These are phyloP conservation scores for Strigamia maritima DNA, from an alignment of 2,888 invertebrate species.

Conservation along the genomic window DNA sequence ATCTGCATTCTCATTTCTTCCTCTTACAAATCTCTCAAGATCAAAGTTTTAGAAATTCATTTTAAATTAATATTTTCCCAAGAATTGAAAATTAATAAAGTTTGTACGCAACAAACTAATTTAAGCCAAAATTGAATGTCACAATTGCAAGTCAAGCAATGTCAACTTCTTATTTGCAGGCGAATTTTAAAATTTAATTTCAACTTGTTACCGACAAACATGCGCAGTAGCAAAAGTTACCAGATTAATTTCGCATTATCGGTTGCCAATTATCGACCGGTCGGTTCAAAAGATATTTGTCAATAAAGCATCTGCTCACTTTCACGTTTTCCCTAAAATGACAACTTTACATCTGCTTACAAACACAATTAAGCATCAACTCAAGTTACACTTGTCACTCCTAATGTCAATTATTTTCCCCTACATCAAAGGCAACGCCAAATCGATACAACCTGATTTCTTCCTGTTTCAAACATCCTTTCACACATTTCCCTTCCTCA, in stretches of 20 bases:
- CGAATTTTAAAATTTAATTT: conserved; percentile 7
- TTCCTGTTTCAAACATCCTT: conserved; percentile 17
- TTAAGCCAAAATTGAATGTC: not conserved
- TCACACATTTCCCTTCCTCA: conserved; percentile 26
- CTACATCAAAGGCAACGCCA: conserved; percentile 31
- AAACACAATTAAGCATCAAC: conserved; percentile 16
- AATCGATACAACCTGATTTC: conserved; percentile 3
- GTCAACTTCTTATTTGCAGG: not conserved
- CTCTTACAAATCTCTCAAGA: conserved; percentile 9
- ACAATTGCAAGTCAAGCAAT: not conserved
- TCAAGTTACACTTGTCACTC: conserved; percentile 34
- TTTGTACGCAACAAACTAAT: not conserved
- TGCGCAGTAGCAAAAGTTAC: conserved; percentile 13
- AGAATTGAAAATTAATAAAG: not conserved
- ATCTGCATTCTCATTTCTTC: not conserved
- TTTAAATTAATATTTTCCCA: not conserved
- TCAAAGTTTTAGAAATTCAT: not conserved
- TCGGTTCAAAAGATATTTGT: conserved; percentile 22
- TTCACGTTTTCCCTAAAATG: not conserved
- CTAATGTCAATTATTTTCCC: conserved; percentile 8
- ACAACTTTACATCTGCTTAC: conserved; percentile 25
- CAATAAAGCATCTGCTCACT: conserved; percentile 31
- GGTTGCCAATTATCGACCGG: conserved; percentile 31
- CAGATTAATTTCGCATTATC: conserved; percentile 29
- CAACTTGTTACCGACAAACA: not conserved